phyloP scores from a whole-genome alignment of 37 sponge, comb jelly and placozoan species.

The Chondrosia reniformis region DNA sequence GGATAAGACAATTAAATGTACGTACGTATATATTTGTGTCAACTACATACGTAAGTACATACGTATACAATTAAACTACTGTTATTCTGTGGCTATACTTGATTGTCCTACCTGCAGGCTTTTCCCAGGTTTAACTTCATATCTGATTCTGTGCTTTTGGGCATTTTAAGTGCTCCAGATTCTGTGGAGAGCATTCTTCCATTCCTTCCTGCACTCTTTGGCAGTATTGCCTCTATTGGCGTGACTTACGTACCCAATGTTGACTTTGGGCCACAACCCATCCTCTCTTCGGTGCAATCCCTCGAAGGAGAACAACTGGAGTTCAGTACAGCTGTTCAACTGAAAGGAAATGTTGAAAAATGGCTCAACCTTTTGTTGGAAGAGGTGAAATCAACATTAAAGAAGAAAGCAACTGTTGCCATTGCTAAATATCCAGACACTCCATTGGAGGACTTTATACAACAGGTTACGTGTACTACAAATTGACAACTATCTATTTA shows the following conservation, averaged over 20 bases:
- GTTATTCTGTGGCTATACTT: too few relatives aligned
- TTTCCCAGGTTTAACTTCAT: conserved; percentile 77
- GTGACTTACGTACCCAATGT: conserved; percentile 14
- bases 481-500: neutral
- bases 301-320: conserved; percentile 52
- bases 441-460: too few relatives aligned
- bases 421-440: too few relatives aligned
- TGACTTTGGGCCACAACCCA: conserved; percentile 1
- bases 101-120: conserved; percentile 10
- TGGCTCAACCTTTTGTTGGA: conserved; percentile 43
- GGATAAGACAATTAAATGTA: neutral
- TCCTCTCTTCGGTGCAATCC: conserved; percentile 51
- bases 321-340: conserved; percentile 34
- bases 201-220: conserved; percentile 53
- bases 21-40: neutral
- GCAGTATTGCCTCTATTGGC: conserved; percentile 11
- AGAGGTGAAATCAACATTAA: neutral
- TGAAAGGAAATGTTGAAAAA: conserved; percentile 56
- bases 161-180: conserved; percentile 58
- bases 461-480: too few relatives aligned
- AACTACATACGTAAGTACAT: neutral
- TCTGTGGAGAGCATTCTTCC: conserved; percentile 45
- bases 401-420: neutral
- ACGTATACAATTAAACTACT: neutral
- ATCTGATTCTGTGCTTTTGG: conserved; percentile 63